Percentiles rank a stretch among this genome's conserved stretches.
These are phyloP conservation scores for Malacosoma neustria DNA, from an alignment of 2,888 invertebrate genomes.

Conservation along the genomic window DNA sequence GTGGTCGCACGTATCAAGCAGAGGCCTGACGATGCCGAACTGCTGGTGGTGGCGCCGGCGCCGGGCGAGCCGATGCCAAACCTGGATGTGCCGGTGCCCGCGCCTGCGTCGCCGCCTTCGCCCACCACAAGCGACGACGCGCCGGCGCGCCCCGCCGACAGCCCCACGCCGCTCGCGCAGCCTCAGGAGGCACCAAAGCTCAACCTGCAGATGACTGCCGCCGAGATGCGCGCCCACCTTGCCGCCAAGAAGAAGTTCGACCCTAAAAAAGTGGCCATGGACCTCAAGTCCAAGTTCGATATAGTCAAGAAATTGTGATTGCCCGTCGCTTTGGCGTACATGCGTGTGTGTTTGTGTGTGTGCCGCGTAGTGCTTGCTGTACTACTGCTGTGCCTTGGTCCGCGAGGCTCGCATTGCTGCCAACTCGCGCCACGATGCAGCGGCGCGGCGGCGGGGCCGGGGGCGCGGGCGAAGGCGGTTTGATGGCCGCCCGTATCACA, in stretches of 20 bases:
- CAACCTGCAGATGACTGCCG: conserved; percentile 93
- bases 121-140: conserved; percentile 9
- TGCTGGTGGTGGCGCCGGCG: conserved; percentile 88
- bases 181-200: conserved; percentile 58
- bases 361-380: conserved; percentile 17
- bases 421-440: conserved; percentile 8
- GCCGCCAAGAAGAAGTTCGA: conserved; percentile 91
- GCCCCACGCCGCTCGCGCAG: conserved; percentile 17
- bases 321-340: conserved; percentile 13
- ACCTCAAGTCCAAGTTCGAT: conserved; percentile 94
- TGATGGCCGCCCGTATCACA: conserved; percentile 19
- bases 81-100: conserved; percentile 39
- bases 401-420: conserved; percentile 8
- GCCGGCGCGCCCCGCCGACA: conserved; percentile 10
- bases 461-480: conserved; percentile 11
- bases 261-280: conserved; percentile 92
- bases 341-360: conserved; percentile 5
- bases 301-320: conserved; percentile 92
- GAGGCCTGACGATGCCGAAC: conserved; percentile 87
- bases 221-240: conserved; percentile 90
- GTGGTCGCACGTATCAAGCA: conserved; percentile 96
- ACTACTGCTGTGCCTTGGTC: too few species aligned
- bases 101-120: conserved; percentile 14
- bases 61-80: conserved; percentile 81
- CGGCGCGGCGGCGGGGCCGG: conserved; percentile 9